phyloP scores from a whole-genome alignment of 1,140 invertebrate species.

The Bombus vancouverensis region DNA sequence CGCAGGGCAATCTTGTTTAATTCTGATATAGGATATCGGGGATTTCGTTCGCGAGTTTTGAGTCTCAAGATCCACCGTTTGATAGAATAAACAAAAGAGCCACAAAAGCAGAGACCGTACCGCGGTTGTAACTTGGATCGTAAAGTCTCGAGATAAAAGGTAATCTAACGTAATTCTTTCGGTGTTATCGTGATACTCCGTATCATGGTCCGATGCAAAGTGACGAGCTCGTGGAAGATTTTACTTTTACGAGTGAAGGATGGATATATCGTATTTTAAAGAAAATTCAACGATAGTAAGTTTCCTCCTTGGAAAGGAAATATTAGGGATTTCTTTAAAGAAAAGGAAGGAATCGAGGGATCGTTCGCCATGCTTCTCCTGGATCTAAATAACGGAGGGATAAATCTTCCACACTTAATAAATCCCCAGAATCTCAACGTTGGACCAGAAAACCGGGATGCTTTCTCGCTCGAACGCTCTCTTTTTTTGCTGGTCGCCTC shows the following conservation, averaged over 20 bases:
- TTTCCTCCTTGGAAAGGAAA: background rate
- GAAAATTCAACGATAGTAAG: background rate
- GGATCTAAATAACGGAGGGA: slow-evolving; percentile 48
- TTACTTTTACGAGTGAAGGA: background rate
- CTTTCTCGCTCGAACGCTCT: slow-evolving; percentile 39
- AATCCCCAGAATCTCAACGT: slow-evolving; percentile 40
- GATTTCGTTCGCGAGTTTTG: background rate
- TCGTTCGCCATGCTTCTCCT: background rate
- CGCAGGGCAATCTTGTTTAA: background rate
- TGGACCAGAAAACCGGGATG: background rate
- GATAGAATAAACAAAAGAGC: background rate
- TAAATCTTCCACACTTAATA: slow-evolving; percentile 52
- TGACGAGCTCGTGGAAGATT: background rate
- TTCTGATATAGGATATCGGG: slow-evolving; percentile 1
- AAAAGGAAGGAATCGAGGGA: background rate
- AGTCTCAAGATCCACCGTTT: background rate
- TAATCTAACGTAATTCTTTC: background rate
- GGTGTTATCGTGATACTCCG: no score
- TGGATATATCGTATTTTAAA: background rate
- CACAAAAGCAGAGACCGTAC: background rate
- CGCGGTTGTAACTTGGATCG: background rate
- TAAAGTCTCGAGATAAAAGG: background rate
- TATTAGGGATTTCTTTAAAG: background rate
- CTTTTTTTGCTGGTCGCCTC: slow-evolving; percentile 58
- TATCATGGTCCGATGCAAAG: background rate